Evolutionary conservation across 2,797 vertebrate species (phyloP).

Genomic region (Phataginus tetradactyla): DNA sequence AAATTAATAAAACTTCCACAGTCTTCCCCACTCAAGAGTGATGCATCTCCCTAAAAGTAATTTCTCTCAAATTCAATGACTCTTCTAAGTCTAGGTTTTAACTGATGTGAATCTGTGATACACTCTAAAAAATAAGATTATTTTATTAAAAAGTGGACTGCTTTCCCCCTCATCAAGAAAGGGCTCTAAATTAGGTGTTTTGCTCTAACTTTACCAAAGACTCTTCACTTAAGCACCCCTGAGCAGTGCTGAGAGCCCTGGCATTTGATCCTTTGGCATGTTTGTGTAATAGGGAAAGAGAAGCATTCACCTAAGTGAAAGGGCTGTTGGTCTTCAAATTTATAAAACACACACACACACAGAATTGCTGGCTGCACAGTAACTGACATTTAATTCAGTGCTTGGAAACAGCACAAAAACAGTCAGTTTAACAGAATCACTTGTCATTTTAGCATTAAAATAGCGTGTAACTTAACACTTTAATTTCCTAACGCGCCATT

Average conservation of each 20-base stretch:
- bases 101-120: background rate
- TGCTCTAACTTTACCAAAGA: background rate
- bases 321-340: background rate
- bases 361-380: background rate
- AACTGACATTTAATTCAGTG: background rate
- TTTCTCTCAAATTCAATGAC: background rate
- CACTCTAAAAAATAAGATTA: slow-evolving; percentile 9
- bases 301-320: background rate
- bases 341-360: background rate
- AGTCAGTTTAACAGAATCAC: slow-evolving; percentile 31
- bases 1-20: background rate
- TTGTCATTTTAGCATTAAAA: slow-evolving; percentile 22
- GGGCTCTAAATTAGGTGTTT: background rate
- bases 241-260: background rate
- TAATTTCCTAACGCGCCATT: background rate
- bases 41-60: background rate
- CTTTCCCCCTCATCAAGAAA: background rate
- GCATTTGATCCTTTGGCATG: background rate
- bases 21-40: background rate
- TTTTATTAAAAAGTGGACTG: background rate
- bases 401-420: background rate
- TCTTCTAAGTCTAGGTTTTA: background rate
- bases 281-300: background rate
- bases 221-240: background rate
- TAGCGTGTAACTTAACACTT: background rate